A percentile compares a stretch with the other conserved stretches of the same genome.
phyloP scores from a whole-genome alignment of 1,140 invertebrate genomes.

The Saxidomus purpurata region DNA sequence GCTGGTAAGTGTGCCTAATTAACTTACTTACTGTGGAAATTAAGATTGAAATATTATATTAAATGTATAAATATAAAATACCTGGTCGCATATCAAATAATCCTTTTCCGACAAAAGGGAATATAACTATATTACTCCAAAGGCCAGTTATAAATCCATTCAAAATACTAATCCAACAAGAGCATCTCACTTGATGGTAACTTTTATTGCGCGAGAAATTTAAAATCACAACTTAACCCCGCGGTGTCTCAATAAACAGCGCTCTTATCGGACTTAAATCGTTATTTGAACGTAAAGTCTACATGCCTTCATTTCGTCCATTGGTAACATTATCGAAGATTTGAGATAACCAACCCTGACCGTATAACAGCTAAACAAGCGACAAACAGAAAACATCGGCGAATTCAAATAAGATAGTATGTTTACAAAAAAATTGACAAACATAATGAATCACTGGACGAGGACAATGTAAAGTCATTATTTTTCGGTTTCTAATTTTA shows the following conservation, averaged over 20 bases:
- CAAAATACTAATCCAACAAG: background rate
- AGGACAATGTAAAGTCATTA: conserved; percentile 36
- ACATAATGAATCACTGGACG: background rate
- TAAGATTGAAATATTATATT: too few relatives aligned
- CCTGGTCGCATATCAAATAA: too few relatives aligned
- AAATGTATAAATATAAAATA: too few relatives aligned
- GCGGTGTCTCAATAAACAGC: conserved; percentile 31
- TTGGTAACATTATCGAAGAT: conserved; percentile 55
- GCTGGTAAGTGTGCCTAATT: too few relatives aligned
- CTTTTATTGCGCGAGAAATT: conserved; percentile 43
- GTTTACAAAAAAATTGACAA: background rate
- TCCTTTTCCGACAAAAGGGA: too few relatives aligned
- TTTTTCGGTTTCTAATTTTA: too few relatives aligned
- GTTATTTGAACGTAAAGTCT: conserved; percentile 44
- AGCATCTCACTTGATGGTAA: background rate
- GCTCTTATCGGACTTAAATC: conserved; percentile 22
- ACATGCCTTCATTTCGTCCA: conserved; percentile 31
- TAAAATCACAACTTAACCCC: conserved; percentile 20
- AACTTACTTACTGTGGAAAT: too few relatives aligned
- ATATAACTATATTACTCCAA: too few relatives aligned
- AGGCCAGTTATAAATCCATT: too few relatives aligned
- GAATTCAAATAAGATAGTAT: background rate
- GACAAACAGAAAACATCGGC: conserved; percentile 30
- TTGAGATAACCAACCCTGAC: conserved; percentile 33
- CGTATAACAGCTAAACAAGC: background rate